Evolutionary conservation across 1,140 invertebrate genomes (phyloP).

Genomic region (Reticulitermes speratus): DNA sequence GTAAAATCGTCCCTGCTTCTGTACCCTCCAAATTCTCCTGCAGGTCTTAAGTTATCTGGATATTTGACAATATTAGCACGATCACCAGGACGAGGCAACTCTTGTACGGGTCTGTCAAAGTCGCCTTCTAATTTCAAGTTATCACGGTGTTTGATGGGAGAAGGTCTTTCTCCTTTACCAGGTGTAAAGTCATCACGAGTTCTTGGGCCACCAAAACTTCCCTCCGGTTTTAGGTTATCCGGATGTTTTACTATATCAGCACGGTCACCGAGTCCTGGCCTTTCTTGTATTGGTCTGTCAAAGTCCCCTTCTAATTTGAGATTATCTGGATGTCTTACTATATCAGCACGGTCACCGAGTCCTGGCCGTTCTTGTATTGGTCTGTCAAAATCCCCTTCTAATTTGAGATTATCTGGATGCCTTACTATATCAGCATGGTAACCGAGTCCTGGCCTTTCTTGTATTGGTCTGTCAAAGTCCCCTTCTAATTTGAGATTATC

Average conservation of each 20-base stretch:
- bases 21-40: constrained; percentile 60
- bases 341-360: constrained; percentile 42
- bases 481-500: constrained; percentile 58
- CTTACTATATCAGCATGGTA: constrained; percentile 43
- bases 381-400: constrained; percentile 60
- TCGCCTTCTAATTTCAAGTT: constrained; percentile 57
- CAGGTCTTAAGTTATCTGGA: constrained; percentile 43
- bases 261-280: constrained; percentile 43
- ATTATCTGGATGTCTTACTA: constrained; percentile 49
- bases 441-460: constrained; percentile 44
- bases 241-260: constrained; percentile 42
- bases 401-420: constrained; percentile 50
- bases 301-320: constrained; percentile 60
- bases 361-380: constrained; percentile 46
- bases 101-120: constrained; percentile 48
- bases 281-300: constrained; percentile 48
- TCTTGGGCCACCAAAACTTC: constrained; percentile 46
- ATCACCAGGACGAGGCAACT: constrained; percentile 38
- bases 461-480: constrained; percentile 54
- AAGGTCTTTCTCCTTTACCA: constrained; percentile 41
- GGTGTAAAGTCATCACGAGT: constrained; percentile 39
- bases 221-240: constrained; percentile 54
- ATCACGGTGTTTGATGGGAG: constrained; percentile 51
- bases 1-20: constrained; percentile 41
- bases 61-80: constrained; percentile 32